These are phyloP conservation scores for Unio delphinus DNA, from an alignment of 2,888 invertebrate genomes.

Conservation along the genomic window DNA sequence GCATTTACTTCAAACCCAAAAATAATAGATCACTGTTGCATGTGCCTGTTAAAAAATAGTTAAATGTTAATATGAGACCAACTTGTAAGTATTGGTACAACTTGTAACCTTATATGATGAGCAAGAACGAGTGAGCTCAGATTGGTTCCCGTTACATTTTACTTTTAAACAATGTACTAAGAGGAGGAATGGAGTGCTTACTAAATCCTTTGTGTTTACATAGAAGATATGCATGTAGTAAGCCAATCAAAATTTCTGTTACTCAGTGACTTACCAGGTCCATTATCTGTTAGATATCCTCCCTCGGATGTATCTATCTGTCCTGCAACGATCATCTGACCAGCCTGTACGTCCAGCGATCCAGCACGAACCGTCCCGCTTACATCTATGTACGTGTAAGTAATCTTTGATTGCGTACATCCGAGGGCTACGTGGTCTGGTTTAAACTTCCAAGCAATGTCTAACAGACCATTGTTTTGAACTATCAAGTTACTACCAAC, in stretches of 20 bases:
- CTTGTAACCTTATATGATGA: no score
- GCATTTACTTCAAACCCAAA: no score
- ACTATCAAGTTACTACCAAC: conserved; percentile 19
- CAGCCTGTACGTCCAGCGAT: conserved; percentile 22
- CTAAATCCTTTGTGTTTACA: no score
- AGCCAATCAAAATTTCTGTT: not conserved
- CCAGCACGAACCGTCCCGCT: conserved; percentile 43
- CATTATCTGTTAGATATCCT: conserved; percentile 38
- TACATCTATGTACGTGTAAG: conserved; percentile 25
- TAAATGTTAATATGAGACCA: no score
- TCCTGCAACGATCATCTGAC: conserved; percentile 23
- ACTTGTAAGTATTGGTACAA: no score
- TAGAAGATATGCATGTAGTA: no score
- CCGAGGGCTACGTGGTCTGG: conserved; percentile 24
- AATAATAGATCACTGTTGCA: no score
- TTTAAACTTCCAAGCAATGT: conserved; percentile 31
- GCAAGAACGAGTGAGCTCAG: no score
- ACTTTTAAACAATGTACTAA: no score
- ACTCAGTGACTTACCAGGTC: conserved; percentile 38
- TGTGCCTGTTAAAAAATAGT: no score
- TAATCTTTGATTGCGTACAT: conserved; percentile 21
- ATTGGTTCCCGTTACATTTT: no score
- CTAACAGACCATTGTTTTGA: conserved; percentile 15
- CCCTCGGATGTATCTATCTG: conserved; percentile 40
- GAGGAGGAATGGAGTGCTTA: no score